phyloP scores from a whole-genome alignment of 2,797 vertebrate genomes.

The Pseudotriccus pelzelni region DNA sequence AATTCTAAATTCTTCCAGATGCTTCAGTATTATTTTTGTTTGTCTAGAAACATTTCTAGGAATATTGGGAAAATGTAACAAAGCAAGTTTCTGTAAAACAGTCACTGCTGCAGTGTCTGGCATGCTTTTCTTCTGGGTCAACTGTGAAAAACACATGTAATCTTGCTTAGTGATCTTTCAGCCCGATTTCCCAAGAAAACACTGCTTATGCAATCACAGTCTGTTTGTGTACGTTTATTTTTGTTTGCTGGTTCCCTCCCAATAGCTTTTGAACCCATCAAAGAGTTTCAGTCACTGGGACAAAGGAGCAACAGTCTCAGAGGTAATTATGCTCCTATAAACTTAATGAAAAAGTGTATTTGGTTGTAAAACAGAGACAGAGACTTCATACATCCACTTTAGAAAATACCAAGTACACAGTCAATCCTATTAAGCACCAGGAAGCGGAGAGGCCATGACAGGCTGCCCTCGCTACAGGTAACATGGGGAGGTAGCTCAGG shows the following conservation, averaged over 20 bases:
- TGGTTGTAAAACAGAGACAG: not conserved
- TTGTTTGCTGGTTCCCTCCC: constrained; percentile 15
- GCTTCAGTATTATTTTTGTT: not conserved
- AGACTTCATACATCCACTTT: not conserved
- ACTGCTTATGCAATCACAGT: not conserved
- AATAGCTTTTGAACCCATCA: not conserved
- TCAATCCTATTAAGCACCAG: not conserved
- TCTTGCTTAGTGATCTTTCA: constrained; percentile 27
- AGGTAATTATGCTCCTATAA: not conserved
- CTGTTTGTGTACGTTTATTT: constrained; percentile 10
- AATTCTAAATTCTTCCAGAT: not conserved
- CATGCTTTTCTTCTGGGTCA: constrained; percentile 4
- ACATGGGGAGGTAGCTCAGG: rapidly evolving
- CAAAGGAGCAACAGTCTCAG: not conserved
- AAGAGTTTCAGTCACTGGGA: constrained; percentile 1
- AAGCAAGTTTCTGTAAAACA: not conserved
- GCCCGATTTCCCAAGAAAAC: constrained; percentile 45
- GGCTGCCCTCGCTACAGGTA: not conserved
- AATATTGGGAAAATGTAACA: not conserved
- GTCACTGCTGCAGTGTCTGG: not conserved
- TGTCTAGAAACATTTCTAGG: not conserved
- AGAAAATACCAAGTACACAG: not conserved
- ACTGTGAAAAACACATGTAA: constrained; percentile 2
- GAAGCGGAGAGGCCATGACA: rapidly evolving
- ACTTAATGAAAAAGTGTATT: not conserved